Percentiles rank a stretch among this genome's conserved stretches.
Evolutionary conservation across 2,888 invertebrate genomes (phyloP).

Genomic region (Sinohyriopsis cumingii): DNA sequence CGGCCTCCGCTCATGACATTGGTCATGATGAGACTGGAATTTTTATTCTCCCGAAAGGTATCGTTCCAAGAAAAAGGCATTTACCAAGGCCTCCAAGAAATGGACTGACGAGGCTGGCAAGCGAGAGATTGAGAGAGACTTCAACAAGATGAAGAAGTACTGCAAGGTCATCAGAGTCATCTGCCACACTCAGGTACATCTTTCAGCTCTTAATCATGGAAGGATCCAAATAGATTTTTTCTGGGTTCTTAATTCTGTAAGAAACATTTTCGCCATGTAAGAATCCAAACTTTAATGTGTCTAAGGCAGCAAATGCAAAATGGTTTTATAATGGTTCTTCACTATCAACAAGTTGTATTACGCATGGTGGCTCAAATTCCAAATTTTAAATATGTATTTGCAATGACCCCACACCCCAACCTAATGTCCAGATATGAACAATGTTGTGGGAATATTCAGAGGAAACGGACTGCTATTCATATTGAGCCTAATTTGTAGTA

Average conservation of each 20-base stretch:
- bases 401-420: no score
- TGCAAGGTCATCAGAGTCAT: constrained; percentile 97
- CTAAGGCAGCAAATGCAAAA: no score
- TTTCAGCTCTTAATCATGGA: background rate
- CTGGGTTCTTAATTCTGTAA: background rate
- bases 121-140: constrained; percentile 96
- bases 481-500: no score
- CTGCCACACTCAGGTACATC: constrained; percentile 93
- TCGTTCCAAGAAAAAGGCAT: constrained; percentile 99
- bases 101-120: constrained; percentile 98
- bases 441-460: no score
- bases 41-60: constrained; percentile 81
- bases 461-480: no score
- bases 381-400: no score
- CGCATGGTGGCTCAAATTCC: no score
- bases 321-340: no score
- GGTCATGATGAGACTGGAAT: constrained; percentile 41
- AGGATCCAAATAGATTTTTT: background rate
- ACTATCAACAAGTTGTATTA: no score
- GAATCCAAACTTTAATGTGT: no score
- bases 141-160: constrained; percentile 98
- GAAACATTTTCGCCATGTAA: background rate
- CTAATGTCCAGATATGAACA: no score
- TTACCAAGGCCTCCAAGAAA: constrained; percentile 97
- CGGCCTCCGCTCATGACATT: constrained; percentile 27